phyloP scores from a whole-genome alignment of 2,113 vertebrate genomes.

The Gopherus flavomarginatus region DNA sequence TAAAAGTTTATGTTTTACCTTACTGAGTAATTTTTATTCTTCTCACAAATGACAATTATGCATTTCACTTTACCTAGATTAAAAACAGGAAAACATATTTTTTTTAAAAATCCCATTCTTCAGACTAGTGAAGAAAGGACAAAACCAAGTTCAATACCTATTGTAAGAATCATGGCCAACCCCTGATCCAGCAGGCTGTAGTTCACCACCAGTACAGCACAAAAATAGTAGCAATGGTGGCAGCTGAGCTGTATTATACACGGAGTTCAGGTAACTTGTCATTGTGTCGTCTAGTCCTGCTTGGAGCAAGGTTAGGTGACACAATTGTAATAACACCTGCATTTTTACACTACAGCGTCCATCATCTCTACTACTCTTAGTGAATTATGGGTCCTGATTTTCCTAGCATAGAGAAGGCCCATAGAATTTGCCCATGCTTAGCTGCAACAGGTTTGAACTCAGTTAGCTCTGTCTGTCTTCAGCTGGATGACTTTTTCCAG shows the following conservation, averaged over 20 bases:
- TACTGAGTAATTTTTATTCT: constrained; percentile 11
- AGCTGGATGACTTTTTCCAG: background rate
- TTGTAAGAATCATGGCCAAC: accelerated
- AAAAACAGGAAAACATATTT: background rate
- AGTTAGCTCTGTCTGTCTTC: background rate
- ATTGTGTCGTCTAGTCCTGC: background rate
- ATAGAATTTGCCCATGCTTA: background rate
- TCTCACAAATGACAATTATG: background rate
- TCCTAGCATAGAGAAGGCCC: background rate
- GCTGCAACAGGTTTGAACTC: background rate
- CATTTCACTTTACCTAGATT: constrained; percentile 1
- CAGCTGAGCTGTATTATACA: background rate
- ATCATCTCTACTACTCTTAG: background rate
- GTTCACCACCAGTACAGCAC: background rate
- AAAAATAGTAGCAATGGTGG: background rate
- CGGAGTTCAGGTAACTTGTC: background rate
- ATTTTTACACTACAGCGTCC: background rate
- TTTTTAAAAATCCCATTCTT: background rate
- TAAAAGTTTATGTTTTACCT: constrained; percentile 20
- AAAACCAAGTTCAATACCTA: constrained; percentile 45
- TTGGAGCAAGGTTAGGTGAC: background rate
- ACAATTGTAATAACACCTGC: background rate
- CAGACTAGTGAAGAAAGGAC: background rate
- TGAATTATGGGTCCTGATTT: background rate
- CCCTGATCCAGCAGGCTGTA: background rate